Evolutionary conservation across 2,113 vertebrate species (phyloP).

Genomic region (Ptilonorhynchus violaceus): DNA sequence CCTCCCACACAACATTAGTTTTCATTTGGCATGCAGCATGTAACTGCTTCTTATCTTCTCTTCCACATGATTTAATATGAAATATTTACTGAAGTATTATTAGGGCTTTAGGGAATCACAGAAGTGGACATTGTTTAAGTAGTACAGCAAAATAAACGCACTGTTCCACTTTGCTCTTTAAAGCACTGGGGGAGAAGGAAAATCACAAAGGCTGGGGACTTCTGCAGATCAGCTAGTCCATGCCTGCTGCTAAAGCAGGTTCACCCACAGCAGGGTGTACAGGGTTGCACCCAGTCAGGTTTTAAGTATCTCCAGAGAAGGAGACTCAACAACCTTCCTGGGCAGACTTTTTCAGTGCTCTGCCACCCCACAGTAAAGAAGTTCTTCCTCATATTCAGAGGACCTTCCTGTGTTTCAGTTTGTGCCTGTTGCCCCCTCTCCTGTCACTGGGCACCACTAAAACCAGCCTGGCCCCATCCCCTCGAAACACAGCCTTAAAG

Average conservation of each 20-base stretch:
- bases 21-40: neutral
- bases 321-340: neutral
- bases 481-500: neutral
- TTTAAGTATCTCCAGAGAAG: neutral
- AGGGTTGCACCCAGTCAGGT: neutral
- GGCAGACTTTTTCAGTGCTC: neutral
- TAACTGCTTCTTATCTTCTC: constrained; percentile 12
- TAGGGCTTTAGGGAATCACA: neutral
- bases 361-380: neutral
- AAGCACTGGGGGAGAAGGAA: neutral
- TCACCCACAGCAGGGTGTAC: neutral
- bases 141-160: neutral
- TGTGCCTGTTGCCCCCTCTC: neutral
- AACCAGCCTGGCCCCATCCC: neutral
- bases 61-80: neutral
- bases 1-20: constrained; percentile 31
- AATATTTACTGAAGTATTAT: constrained; percentile 3
- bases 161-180: neutral
- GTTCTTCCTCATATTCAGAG: neutral
- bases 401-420: neutral
- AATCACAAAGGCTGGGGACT: neutral
- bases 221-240: neutral
- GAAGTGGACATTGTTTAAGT: neutral
- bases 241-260: neutral
- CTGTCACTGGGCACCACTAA: accelerated